Evolutionary conservation across 2,888 invertebrate genomes (phyloP).

Genomic region (Coenonympha arcania): DNA sequence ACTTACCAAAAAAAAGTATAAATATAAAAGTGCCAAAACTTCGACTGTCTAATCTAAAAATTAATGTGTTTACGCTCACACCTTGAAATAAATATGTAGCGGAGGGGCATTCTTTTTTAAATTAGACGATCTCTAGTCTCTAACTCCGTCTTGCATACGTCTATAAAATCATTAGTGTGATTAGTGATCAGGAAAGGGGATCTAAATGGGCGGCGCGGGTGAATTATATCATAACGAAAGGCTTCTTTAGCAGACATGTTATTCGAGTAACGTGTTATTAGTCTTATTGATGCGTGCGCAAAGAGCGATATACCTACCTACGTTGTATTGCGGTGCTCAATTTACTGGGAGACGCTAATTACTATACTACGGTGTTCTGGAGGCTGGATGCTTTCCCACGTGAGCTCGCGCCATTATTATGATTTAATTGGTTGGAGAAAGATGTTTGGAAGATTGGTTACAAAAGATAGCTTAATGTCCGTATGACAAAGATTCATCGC

Average conservation of each 20-base stretch:
- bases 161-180: neutral
- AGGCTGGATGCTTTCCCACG: slow-evolving; percentile 4
- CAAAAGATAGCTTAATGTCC: no score
- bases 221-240: slow-evolving; percentile 20
- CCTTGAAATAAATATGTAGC: no score
- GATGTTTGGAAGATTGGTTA: neutral
- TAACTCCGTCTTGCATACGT: no score
- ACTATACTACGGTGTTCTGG: neutral
- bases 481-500: no score
- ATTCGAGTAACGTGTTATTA: slow-evolving; percentile 13
- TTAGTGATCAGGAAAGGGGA: neutral
- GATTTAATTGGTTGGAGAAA: neutral
- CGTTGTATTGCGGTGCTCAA: neutral
- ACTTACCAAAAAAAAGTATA: no score
- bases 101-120: no score
- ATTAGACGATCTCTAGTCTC: no score
- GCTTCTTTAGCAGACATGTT: slow-evolving; percentile 27
- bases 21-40: no score
- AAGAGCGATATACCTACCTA: neutral
- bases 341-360: slow-evolving; percentile 8
- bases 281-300: neutral
- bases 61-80: no score
- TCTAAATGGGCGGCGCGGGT: slow-evolving; percentile 4
- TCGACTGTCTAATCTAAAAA: no score
- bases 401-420: neutral